A percentile compares a stretch with the other conserved stretches of the same genome.
phyloP scores from a whole-genome alignment of 2,888 invertebrate species.

The Gymnoscelis rufifasciata region DNA sequence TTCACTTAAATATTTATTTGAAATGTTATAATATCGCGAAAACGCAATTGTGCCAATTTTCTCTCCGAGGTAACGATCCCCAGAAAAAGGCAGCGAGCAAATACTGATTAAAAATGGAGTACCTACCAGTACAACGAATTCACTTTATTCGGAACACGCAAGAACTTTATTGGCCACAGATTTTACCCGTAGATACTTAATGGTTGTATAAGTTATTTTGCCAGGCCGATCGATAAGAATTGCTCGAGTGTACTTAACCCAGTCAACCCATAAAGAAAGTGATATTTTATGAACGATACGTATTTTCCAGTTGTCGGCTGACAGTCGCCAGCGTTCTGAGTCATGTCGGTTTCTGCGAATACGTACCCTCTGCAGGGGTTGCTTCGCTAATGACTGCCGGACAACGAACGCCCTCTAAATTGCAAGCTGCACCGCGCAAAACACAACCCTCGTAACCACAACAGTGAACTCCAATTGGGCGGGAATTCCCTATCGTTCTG shows the following conservation, averaged over 20 bases:
- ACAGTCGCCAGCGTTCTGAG: constrained; percentile 45
- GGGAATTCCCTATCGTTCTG: constrained; percentile 47
- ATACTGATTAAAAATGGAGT: constrained; percentile 21
- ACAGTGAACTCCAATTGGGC: constrained; percentile 62
- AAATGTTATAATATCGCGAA: constrained; percentile 11
- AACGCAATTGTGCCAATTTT: constrained; percentile 21
- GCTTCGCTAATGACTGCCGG: constrained; percentile 70
- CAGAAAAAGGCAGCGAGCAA: constrained; percentile 11
- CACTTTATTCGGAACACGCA: constrained; percentile 23
- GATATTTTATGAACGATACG: constrained; percentile 60
- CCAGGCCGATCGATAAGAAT: constrained; percentile 36
- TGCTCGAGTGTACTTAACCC: constrained; percentile 39
- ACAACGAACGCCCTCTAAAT: constrained; percentile 58
- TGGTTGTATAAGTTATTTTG: constrained; percentile 40
- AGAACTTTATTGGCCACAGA: constrained; percentile 33
- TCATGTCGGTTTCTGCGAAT: constrained; percentile 69
- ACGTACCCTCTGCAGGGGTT: constrained; percentile 63
- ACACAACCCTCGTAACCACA: constrained; percentile 65
- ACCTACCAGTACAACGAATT: constrained; percentile 13
- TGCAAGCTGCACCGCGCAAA: constrained; percentile 55
- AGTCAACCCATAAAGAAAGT: constrained; percentile 51
- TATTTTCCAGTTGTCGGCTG: constrained; percentile 54
- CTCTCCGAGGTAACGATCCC: constrained; percentile 8
- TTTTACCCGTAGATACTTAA: constrained; percentile 36
- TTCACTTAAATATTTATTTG: constrained; percentile 10